Conservation (phyloP, 2,797 vertebrate genomes). For the Cirrhinus molitorella region DNA sequence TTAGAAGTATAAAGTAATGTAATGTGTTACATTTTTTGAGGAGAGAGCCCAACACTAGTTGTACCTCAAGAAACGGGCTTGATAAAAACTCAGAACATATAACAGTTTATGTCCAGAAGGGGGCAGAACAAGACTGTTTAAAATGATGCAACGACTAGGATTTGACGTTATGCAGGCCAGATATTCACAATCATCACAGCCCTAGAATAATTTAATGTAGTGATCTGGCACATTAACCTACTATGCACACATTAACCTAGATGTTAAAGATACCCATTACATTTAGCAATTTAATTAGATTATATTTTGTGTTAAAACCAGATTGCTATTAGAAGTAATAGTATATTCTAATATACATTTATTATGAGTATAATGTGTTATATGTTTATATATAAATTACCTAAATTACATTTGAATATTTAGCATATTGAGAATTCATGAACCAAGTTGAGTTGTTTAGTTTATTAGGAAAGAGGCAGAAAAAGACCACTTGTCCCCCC, state of each 20-base stretch:
- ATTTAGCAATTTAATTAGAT: too few species aligned
- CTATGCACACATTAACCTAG: neutral
- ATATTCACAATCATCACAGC: constrained; percentile 4
- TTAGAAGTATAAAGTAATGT: too few species aligned
- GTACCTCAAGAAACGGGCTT: neutral
- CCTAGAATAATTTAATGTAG: neutral
- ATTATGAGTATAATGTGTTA: neutral
- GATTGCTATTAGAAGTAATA: too few species aligned
- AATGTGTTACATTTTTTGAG: too few species aligned
- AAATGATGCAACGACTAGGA: neutral
- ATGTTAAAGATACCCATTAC: neutral
- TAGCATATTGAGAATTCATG: neutral
- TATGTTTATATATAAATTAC: neutral
- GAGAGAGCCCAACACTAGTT: too few species aligned
- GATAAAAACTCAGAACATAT: neutral
- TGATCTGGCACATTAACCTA: neutral
- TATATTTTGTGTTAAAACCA: too few species aligned
- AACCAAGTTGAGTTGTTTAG: neutral
- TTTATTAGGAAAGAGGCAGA: neutral
- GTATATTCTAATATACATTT: neutral
- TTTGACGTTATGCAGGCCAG: neutral
- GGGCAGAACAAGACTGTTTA: constrained; percentile 36
- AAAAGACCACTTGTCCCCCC: neutral
- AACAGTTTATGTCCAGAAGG: constrained; percentile 40
- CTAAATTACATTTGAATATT: neutral